These are phyloP conservation scores for Fulica atra DNA, from an alignment of 2,113 vertebrate species.

Conservation along the genomic window DNA sequence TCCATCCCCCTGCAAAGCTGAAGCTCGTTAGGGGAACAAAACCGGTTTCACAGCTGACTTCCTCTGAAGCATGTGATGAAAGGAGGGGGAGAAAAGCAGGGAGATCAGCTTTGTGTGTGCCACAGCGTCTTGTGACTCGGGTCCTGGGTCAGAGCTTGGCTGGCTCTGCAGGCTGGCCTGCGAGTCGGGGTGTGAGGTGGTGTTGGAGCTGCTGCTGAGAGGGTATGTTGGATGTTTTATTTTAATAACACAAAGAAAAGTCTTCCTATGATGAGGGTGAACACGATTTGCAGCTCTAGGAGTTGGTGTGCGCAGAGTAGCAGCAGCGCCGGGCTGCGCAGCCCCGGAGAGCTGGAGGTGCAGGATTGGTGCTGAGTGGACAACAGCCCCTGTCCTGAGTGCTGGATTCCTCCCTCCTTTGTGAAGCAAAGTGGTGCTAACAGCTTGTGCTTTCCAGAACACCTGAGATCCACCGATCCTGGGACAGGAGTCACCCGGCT, in stretches of 20 bases:
- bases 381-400: too few relatives aligned
- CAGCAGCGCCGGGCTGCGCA: not conserved
- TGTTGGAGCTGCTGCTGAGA: too few relatives aligned
- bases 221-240: not conserved
- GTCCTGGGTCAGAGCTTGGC: not conserved
- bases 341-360: not conserved
- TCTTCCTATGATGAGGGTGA: not conserved
- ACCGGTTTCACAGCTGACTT: slow-evolving; percentile 39
- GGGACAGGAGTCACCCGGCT: not conserved
- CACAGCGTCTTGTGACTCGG: slow-evolving; percentile 18
- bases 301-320: not conserved
- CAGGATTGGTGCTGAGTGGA: not conserved
- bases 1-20: not conserved
- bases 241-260: not conserved
- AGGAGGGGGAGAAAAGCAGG: not conserved
- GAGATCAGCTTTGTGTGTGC: not conserved
- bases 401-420: not conserved
- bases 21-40: not conserved
- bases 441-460: not conserved
- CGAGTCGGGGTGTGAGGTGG: not conserved
- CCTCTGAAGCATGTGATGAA: slow-evolving; percentile 38
- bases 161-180: not conserved
- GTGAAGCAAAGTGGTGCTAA: not conserved
- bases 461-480: not conserved
- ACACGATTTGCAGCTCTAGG: not conserved